Evolutionary conservation across 35 echinoderm and acorn worm species (phyloP), one percentile per base, ranked within the genome.

Genomic region (Anneissia japonica): DNA sequence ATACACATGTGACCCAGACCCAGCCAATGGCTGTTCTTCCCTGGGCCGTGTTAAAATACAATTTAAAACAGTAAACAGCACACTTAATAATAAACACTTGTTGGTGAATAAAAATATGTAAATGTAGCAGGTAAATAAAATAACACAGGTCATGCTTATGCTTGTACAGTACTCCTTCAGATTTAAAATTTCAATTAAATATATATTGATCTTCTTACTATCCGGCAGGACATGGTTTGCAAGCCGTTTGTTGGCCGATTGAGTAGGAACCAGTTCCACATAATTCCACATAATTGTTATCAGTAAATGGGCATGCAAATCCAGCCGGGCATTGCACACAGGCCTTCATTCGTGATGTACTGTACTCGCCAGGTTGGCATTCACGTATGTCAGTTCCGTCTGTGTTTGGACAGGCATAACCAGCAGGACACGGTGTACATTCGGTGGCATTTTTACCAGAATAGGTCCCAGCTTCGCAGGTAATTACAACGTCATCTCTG

Each of bases 291-390:
- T 94, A 90, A 80, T 93, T 80, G 12, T 46, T 45, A 56, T 86
- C 82, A 0, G 88, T 88, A 14, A 84, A 46, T 1, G 95, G 95
- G 39, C 95, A 98, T 4, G 77, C 89, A 43, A 83, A 98, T 0
- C 95, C 95, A 7, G 83, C 79, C 0, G 91, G 91, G 56, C 95
- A 98, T 3, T 30, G 32, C 35, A 72, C 38, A 34, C 95, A 98
- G 5, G 85, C 87, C 21, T 46, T 79, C 38, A 92, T 98, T 75
- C 82, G 87, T 0, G 89, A 38, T 4, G 86, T 91, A 46, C 91
- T 93, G 80, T 90, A 98, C 31, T 98, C 95, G 19, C 95, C 95
- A n/a, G 30, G 36, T 72, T 81, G 30, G 56, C 95, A 98, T 36
- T 89, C 89, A 4, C 95, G 82, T 32, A 93, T 98, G 89, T 86